Conservation (phyloP, 2,113 vertebrate species). For the Loxodonta africana region DNA sequence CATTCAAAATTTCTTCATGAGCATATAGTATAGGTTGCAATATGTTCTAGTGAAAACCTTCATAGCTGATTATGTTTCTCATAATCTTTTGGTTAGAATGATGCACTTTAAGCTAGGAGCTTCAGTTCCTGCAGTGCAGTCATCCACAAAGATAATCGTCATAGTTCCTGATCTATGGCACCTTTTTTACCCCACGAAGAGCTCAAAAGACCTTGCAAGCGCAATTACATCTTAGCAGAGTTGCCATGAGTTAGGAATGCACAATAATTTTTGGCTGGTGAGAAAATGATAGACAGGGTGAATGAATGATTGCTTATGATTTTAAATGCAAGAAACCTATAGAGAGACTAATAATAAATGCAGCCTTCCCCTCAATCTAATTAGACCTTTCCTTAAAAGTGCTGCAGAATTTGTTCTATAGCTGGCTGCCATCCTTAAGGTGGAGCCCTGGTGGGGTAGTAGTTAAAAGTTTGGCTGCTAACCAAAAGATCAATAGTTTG, state of each 20-base stretch:
- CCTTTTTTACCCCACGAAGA: not conserved
- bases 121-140: not conserved
- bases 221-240: not conserved
- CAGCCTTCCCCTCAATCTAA: conserved; percentile 4
- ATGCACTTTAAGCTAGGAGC: not conserved
- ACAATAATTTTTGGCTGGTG: not conserved
- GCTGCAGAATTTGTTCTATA: conserved; percentile 1
- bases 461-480: no score
- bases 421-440: not conserved
- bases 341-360: not conserved
- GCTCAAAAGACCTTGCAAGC: not conserved
- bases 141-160: not conserved
- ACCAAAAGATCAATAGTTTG: no score
- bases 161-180: not conserved
- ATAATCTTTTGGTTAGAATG: not conserved
- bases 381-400: conserved; percentile 38
- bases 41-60: not conserved
- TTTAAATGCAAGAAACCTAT: not conserved
- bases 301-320: conserved; percentile 46
- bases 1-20: not conserved
- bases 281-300: not conserved
- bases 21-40: not conserved
- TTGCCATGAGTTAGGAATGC: not conserved
- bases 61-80: not conserved
- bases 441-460: no score